These are phyloP conservation scores for Cheilosia grossa DNA, from an alignment of 2,888 invertebrate species.

Conservation along the genomic window DNA sequence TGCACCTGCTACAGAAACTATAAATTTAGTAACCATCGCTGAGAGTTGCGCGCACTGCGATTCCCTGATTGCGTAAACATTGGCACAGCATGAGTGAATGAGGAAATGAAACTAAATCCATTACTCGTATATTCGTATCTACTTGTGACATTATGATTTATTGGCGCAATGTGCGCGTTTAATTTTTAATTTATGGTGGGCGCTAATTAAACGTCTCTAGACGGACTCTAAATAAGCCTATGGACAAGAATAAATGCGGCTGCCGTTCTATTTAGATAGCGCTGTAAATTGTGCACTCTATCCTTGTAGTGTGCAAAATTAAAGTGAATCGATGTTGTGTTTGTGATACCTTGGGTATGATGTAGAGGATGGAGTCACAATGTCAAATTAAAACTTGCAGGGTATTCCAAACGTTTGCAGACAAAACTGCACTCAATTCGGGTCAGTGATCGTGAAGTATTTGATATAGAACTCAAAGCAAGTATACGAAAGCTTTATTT, in stretches of 20 bases:
- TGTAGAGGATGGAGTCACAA: too few relatives aligned
- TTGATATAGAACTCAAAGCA: too few relatives aligned
- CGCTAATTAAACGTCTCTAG: background rate
- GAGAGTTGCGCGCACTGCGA: background rate
- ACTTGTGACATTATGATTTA: slow-evolving; percentile 8
- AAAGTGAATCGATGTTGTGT: too few relatives aligned
- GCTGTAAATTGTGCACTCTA: too few relatives aligned
- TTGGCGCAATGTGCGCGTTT: too few relatives aligned
- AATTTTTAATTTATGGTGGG: background rate
- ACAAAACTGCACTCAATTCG: too few relatives aligned
- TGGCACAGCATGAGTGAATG: background rate
- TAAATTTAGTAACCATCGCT: background rate
- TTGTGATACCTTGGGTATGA: too few relatives aligned
- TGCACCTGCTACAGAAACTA: background rate
- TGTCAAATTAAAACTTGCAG: too few relatives aligned
- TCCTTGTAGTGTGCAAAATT: too few relatives aligned
- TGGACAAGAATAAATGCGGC: background rate
- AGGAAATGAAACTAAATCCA: slow-evolving; percentile 8
- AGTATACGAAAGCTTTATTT: too few relatives aligned
- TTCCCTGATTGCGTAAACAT: background rate
- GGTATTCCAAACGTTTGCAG: too few relatives aligned
- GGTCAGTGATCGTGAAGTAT: too few relatives aligned
- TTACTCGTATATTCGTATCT: background rate
- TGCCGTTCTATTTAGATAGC: slow-evolving; percentile 17
- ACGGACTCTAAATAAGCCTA: background rate